Evolutionary conservation across 1,140 invertebrate genomes (phyloP).

Genomic region (Scaptomyza hsui): DNA sequence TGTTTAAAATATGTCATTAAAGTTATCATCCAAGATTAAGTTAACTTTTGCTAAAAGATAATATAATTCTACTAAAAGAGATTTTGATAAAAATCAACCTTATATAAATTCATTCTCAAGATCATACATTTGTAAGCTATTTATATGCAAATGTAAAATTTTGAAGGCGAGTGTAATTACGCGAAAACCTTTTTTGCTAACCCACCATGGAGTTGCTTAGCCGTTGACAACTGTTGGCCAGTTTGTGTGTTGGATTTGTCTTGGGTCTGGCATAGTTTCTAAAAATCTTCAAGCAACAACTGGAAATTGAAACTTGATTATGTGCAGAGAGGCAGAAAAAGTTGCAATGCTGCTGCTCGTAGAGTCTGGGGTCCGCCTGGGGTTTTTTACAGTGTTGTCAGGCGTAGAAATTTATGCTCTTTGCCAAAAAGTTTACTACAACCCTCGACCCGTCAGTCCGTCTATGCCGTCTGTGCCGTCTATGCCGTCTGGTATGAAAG

Average conservation of each 20-base stretch:
- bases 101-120: too few species aligned
- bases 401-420: constrained; percentile 76
- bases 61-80: too few species aligned
- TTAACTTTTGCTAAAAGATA: too few species aligned
- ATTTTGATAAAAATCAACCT: too few species aligned
- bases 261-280: constrained; percentile 60
- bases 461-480: not conserved
- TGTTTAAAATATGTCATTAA: too few species aligned
- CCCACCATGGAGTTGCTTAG: constrained; percentile 28
- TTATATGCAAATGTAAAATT: not conserved
- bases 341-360: constrained; percentile 26
- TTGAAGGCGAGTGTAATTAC: constrained; percentile 61
- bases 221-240: constrained; percentile 72
- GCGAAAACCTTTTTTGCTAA: constrained; percentile 30
- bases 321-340: constrained; percentile 75
- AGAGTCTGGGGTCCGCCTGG: constrained; percentile 1
- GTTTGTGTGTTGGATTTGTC: constrained; percentile 24
- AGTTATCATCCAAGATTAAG: too few species aligned
- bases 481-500: constrained; percentile 38
- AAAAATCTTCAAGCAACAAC: constrained; percentile 65
- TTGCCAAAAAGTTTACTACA: constrained; percentile 71
- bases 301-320: constrained; percentile 80
- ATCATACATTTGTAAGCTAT: not conserved
- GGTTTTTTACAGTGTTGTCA: constrained; percentile 52
- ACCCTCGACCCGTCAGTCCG: constrained; percentile 16